A percentile compares a stretch with the other conserved stretches of the same genome.
These are phyloP conservation scores for Zeuzera pyrina DNA, from an alignment of 2,888 invertebrate genomes.

Conservation along the genomic window DNA sequence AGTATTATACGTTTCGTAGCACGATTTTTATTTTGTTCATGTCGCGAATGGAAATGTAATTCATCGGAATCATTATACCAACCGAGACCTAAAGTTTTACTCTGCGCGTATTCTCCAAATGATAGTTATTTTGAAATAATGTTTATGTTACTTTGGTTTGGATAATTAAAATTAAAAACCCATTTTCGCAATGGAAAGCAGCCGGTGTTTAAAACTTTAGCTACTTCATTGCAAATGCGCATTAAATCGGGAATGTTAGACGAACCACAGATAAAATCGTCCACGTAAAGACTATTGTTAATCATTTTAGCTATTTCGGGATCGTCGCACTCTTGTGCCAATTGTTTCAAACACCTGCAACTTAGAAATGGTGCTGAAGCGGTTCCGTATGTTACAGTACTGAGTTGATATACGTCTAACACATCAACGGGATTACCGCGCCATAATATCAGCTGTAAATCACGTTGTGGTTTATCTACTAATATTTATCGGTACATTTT, in stretches of 20 bases:
- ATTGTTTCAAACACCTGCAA: conserved; percentile 21
- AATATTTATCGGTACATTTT: conserved; percentile 19
- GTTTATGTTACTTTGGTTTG: background rate
- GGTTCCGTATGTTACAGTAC: conserved; percentile 23
- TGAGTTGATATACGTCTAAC: conserved; percentile 18
- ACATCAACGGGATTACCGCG: conserved; percentile 16
- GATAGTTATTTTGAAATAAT: conserved; percentile 4
- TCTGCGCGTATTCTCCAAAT: conserved; percentile 9
- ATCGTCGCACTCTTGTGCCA: conserved; percentile 23
- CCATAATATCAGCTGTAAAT: conserved; percentile 20
- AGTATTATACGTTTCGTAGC: conserved; percentile 18
- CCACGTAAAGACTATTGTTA: conserved; percentile 18
- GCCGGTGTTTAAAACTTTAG: conserved; percentile 10
- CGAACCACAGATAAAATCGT: conserved; percentile 18
- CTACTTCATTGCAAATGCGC: conserved; percentile 8
- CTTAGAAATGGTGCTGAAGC: conserved; percentile 26
- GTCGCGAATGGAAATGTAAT: conserved; percentile 12
- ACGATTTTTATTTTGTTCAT: conserved; percentile 2
- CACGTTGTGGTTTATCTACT: conserved; percentile 2
- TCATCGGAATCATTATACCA: conserved; percentile 10
- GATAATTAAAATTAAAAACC: conserved; percentile 13
- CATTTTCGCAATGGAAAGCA: conserved; percentile 18
- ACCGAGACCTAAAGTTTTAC: conserved; percentile 14
- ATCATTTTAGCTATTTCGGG: conserved; percentile 15
- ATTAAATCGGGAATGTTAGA: conserved; percentile 9